Evolutionary conservation across 2,888 invertebrate species (phyloP), one percentile per base, ranked within the genome.

Genomic region (Prosopocoilus inquinatus): DNA sequence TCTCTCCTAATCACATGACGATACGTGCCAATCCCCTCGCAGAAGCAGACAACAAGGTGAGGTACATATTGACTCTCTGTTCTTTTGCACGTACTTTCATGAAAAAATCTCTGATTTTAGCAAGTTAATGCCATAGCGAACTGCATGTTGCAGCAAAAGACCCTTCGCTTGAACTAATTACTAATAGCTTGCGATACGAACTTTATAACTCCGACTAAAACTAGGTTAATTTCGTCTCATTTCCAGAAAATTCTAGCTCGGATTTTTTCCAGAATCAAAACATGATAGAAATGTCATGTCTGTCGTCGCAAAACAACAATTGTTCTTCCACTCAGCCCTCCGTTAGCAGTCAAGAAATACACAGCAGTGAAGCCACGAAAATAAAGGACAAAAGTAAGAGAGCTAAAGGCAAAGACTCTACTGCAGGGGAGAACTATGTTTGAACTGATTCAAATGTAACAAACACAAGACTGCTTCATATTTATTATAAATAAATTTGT

Each of bases 11-110:
- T 63, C 69, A 75, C 51, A 88, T 89, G 70, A 89, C 88, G 53
- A 89, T 89, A 67, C 89, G 89, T 3, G 84, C 87, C 51, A 90
- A 90, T 75, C 89, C 89, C 28, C 80, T 90, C 73, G 88, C 89
- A 36, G 83, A 83, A 61, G 79, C 82, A 53, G 79, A 83, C 67
- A 84, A 85, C 66, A 89, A 89, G 83, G 89, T 86, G 76, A 79
- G 78, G 72, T 69, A 70, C 66, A 70, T 74, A 69, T 64, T 60
- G 47, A 55, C 63, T 65, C 53, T 50, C 46, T 45, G 50, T 56
- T 59, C 55, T 58, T 64, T 64, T 67, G 64, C 12, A 41, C 36
- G 12, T 32, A 12, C 47, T 55, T 45, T 41, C 45, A 39, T 28
- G 20, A 28, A 28, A 28, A 39, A 39, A 9, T 8, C 12, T 43